Percentiles rank a stretch among this genome's conserved stretches.
Evolutionary conservation across 2,797 vertebrate genomes (phyloP).

Genomic region (Mareca strepera): DNA sequence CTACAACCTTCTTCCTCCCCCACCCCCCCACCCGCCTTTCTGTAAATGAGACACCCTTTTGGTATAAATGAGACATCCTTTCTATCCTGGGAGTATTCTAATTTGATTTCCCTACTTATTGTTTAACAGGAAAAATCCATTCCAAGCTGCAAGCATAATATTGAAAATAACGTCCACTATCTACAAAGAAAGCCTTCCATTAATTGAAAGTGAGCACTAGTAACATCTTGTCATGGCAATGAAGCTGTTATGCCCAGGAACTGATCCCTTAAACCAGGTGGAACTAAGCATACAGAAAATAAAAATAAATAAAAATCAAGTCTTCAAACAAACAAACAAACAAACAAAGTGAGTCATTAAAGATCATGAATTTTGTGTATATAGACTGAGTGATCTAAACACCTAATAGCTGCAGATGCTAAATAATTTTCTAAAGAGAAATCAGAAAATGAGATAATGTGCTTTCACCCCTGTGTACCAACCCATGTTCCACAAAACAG

Average conservation of each 20-base stretch:
- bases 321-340: background rate
- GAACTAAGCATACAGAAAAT: background rate
- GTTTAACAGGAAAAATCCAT: background rate
- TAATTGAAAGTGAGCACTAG: background rate
- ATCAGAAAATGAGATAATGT: background rate
- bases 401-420: background rate
- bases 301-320: background rate
- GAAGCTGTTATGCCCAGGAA: background rate
- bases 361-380: background rate
- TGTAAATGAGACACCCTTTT: too few relatives aligned
- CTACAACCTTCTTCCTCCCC: background rate
- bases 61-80: background rate
- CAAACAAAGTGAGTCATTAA: background rate
- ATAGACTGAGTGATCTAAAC: background rate
- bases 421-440: background rate
- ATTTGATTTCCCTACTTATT: background rate
- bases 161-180: background rate
- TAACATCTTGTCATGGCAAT: background rate
- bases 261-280: background rate
- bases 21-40: background rate
- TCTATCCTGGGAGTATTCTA: background rate
- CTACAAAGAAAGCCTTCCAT: background rate
- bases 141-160: background rate
- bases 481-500: background rate
- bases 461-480: background rate